Conservation (phyloP, 2,113 vertebrate genomes). For the Melospiza georgiana region DNA sequence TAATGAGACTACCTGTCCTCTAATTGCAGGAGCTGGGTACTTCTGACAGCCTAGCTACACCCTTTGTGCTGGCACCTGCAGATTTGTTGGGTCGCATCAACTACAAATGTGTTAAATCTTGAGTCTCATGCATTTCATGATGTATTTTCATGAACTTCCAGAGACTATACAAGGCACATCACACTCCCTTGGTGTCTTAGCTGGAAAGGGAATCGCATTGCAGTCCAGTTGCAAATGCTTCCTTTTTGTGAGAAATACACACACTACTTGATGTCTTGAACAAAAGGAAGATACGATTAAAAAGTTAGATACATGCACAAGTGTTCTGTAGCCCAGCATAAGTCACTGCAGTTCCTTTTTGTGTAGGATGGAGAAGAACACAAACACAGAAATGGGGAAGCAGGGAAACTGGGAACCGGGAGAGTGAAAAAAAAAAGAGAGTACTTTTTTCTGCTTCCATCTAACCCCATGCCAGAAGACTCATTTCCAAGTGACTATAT, state of each 20-base stretch:
- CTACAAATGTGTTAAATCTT: not conserved
- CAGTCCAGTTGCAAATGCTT: not conserved
- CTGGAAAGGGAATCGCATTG: fast-evolving
- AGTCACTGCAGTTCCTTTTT: not conserved
- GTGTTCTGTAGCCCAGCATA: not conserved
- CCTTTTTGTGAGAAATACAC: not conserved
- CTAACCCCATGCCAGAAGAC: not conserved
- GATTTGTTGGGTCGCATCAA: not conserved
- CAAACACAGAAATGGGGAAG: not conserved
- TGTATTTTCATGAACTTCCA: not conserved
- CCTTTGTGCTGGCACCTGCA: not conserved
- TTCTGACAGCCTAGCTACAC: not conserved
- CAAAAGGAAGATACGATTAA: not conserved
- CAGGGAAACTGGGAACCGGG: fast-evolving
- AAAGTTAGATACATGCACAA: not conserved
- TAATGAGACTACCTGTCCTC: not conserved
- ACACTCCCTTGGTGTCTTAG: fast-evolving
- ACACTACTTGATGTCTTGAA: not conserved
- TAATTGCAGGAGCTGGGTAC: not conserved
- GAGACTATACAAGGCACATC: not conserved
- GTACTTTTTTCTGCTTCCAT: not conserved
- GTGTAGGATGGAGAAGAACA: not conserved
- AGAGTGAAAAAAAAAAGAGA: not conserved
- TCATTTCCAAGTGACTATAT: not conserved
- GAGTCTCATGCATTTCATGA: not conserved